Evolutionary conservation across 2,113 vertebrate species (phyloP).

Genomic region (Asarcornis scutulata): DNA sequence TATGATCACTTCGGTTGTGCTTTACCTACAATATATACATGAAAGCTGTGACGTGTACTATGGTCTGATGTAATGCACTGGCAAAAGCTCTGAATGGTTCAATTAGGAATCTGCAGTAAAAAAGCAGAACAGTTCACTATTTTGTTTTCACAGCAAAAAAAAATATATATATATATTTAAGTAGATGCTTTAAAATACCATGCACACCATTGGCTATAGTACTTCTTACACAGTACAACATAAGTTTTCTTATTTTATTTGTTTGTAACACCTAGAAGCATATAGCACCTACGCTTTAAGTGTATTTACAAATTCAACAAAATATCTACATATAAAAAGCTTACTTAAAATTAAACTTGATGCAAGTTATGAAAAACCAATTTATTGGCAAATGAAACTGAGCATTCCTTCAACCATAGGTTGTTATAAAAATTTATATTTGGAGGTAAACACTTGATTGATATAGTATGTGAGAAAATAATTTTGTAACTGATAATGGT

Average conservation of each 20-base stretch:
- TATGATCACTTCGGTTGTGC: conserved; percentile 55
- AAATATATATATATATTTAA: conserved; percentile 49
- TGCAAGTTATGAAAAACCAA: conserved; percentile 99
- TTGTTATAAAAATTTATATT: conserved; percentile 80
- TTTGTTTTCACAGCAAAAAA: conserved; percentile 81
- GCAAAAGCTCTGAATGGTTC: conserved; percentile 57
- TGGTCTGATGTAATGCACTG: neutral
- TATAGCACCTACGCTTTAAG: conserved; percentile 82
- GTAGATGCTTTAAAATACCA: conserved; percentile 83
- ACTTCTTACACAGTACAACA: conserved; percentile 83
- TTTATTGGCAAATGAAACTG: conserved; percentile 90
- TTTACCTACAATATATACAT: conserved; percentile 49
- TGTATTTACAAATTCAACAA: conserved; percentile 97
- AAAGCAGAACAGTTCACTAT: conserved; percentile 58
- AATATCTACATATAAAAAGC: conserved; percentile 93
- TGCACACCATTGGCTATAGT: conserved; percentile 79
- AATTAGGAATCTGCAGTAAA: conserved; percentile 38
- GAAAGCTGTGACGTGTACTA: conserved; percentile 18
- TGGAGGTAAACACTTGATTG: conserved; percentile 78
- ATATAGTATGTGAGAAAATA: conserved; percentile 47
- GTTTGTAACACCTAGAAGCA: conserved; percentile 78
- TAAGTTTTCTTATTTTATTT: conserved; percentile 73
- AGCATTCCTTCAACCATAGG: conserved; percentile 86
- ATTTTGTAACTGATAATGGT: conserved; percentile 23
- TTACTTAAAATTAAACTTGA: conserved; percentile 97